phyloP scores from a whole-genome alignment of 1,140 invertebrate species.

The Matsumurasca onukii region DNA sequence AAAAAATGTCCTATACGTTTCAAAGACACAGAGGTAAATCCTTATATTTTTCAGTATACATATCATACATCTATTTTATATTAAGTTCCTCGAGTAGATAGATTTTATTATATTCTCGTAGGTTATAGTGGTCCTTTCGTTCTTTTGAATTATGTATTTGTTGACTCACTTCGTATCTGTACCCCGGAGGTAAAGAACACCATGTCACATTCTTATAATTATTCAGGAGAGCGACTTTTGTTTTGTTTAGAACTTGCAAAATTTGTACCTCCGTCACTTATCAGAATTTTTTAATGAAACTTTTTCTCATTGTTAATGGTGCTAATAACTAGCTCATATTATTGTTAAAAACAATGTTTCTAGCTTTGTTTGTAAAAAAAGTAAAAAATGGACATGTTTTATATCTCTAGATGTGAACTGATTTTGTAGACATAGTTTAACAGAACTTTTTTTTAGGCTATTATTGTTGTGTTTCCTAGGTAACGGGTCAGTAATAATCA shows the following conservation, averaged over 20 bases:
- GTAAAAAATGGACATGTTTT: constrained; percentile 11
- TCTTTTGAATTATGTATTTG: too few relatives aligned
- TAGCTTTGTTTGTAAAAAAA: too few relatives aligned
- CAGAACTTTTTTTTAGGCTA: neutral
- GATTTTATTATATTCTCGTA: too few relatives aligned
- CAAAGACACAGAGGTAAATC: too few relatives aligned
- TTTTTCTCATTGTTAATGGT: constrained; percentile 7
- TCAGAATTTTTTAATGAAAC: neutral
- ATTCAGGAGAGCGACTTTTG: neutral
- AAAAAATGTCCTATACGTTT: too few relatives aligned
- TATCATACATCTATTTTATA: too few relatives aligned
- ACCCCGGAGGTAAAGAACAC: constrained; percentile 11
- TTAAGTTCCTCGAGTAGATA: too few relatives aligned
- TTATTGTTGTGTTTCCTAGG: neutral
- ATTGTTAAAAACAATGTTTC: too few relatives aligned
- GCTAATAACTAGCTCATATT: too few relatives aligned
- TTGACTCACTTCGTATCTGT: too few relatives aligned
- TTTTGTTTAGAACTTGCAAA: neutral
- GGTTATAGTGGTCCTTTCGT: too few relatives aligned
- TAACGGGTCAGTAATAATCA: neutral
- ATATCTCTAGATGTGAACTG: neutral
- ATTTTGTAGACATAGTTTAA: constrained; percentile 8
- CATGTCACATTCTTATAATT: constrained; percentile 4
- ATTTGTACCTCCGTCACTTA: neutral
- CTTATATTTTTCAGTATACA: too few relatives aligned